Evolutionary conservation across 2,797 vertebrate species (phyloP).

Genomic region (Macrochelys suwanniensis): DNA sequence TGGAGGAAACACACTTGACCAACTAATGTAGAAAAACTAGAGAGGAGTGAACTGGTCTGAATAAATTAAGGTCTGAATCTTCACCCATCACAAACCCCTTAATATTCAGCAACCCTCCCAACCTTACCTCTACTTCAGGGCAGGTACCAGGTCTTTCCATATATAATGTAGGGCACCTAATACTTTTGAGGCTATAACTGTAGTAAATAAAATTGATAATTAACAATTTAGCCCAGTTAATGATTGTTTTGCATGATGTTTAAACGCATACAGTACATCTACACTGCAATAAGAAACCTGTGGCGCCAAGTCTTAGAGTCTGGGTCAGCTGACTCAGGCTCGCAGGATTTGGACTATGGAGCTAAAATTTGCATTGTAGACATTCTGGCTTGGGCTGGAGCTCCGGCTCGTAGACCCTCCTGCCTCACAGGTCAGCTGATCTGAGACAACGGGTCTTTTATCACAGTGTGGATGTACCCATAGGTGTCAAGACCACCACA

Average conservation of each 20-base stretch:
- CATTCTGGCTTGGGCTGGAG: not conserved
- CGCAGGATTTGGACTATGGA: not conserved
- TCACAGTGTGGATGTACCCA: not conserved
- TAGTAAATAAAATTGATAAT: conserved; percentile 3
- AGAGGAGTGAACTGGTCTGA: not conserved
- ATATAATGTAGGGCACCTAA: not conserved
- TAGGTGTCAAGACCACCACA: not conserved
- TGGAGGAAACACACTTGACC: not conserved
- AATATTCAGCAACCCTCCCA: not conserved
- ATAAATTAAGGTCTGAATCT: conserved; percentile 11
- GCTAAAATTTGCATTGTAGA: not conserved
- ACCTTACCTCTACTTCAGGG: not conserved
- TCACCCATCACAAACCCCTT: not conserved
- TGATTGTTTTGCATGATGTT: conserved; percentile 29
- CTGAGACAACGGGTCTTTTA: not conserved
- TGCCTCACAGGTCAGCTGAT: no score
- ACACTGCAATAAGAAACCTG: not conserved
- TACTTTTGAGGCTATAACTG: conserved; percentile 36
- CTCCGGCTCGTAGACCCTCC: not conserved
- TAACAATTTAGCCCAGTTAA: conserved; percentile 25
- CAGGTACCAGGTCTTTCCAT: not conserved
- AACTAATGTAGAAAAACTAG: not conserved
- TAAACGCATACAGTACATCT: not conserved
- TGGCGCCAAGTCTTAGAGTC: not conserved
- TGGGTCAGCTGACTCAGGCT: not conserved